Evolutionary conservation across 2,797 vertebrate genomes (phyloP), one percentile per base, ranked within the genome.

Genomic region (Toxotes lorentzi): DNA sequence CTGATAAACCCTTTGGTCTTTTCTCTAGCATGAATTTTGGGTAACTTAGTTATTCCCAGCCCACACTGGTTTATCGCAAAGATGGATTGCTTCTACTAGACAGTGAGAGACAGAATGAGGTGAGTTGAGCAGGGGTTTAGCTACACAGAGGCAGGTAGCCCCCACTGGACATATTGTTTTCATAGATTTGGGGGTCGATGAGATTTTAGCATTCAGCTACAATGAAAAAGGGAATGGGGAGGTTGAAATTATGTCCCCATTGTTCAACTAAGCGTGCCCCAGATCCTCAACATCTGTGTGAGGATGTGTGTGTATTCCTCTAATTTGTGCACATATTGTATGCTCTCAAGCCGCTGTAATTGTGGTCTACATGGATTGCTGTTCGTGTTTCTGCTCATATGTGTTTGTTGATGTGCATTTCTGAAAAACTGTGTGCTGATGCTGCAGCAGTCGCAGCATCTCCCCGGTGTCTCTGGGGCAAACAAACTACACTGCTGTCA

Each of bases 101-200:
- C 70, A 34, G 64, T 69, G 75, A 83, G 65, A 75, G 84, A 90
- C 87, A 90, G 92, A 93, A 90, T 92, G 87, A 85, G 89, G 90
- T 68, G 73, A 87, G 84, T 45, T 73, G 84, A 73, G 48, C 0
- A 0, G 79, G 76, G 82, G 71, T 79, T 85, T 76, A 53, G 79
- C 69, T 62, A 4, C 70, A 78, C 43, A 62, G 70, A 62, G 41
- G 63, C 72, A 78, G 67, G 45, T 66, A 40, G 14, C 23, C 45
- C 47, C 73, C 50, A 38, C 3, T 58, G 73, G 70, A 79, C 30
- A 17, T 56, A 68, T 45, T 74, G 56, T 79, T 72, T 78, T 76
- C 43, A 84, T 75, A 68, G 66, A 80, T 85, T 74, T 79, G 51
- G 67, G 67, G 83, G 74, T 77, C 45, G 23, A 58, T 71, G 69